Conservation (phyloP, 2,888 invertebrate species). For the Tipula confusa region DNA sequence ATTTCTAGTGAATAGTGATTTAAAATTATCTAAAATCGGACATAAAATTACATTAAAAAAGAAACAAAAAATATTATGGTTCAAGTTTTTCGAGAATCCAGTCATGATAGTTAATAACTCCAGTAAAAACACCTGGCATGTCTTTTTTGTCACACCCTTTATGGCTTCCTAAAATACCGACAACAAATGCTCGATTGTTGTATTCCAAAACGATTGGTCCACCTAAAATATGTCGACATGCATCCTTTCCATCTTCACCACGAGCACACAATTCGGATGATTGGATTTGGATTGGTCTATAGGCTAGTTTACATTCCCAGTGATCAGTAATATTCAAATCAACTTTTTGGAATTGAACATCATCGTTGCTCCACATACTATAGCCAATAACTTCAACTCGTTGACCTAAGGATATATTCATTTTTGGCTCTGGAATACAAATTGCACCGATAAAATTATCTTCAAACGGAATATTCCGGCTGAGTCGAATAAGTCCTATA, state of each 20-base stretch:
- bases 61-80: too few relatives aligned
- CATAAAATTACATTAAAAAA: too few relatives aligned
- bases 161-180: background rate
- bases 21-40: too few relatives aligned
- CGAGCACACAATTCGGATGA: background rate
- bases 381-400: slow-evolving; percentile 57
- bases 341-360: background rate
- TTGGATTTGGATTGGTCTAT: background rate
- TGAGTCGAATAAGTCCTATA: slow-evolving; percentile 65
- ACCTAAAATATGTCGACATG: background rate
- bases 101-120: background rate
- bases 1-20: too few relatives aligned
- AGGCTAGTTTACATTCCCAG: background rate
- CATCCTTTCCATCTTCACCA: background rate
- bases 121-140: background rate
- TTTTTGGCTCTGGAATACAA: slow-evolving; percentile 53
- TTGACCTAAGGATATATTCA: slow-evolving; percentile 41
- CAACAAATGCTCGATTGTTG: background rate
- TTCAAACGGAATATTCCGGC: slow-evolving; percentile 53
- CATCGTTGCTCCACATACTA: background rate
- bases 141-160: background rate
- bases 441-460: slow-evolving; percentile 56
- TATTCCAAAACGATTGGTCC: background rate
- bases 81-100: background rate
- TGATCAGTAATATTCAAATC: background rate